Conservation (phyloP, 2,888 invertebrate species). For the Taenaris catops region DNA sequence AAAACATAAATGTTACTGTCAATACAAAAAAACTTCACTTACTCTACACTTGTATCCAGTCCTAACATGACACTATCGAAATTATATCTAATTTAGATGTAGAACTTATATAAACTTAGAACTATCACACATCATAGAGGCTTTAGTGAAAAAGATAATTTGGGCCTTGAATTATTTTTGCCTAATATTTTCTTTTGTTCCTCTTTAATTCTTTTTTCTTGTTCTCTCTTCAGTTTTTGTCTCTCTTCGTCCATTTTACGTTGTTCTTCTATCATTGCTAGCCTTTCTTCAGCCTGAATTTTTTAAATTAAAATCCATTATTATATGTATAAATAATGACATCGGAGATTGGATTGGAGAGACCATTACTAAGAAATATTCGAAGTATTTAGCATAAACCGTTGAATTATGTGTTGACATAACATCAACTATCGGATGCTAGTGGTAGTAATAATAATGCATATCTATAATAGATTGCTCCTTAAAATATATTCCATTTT, state of each 20-base stretch:
- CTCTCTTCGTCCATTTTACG: slow-evolving; percentile 97
- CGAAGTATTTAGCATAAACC: too few relatives aligned
- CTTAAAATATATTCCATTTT: too few relatives aligned
- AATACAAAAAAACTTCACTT: too few relatives aligned
- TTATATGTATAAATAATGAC: too few relatives aligned
- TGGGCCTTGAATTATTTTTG: slow-evolving; percentile 97
- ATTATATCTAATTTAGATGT: slow-evolving; percentile 8
- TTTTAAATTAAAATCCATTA: too few relatives aligned
- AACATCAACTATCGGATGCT: too few relatives aligned
- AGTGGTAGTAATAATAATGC: too few relatives aligned
- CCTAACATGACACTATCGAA: slow-evolving; percentile 6
- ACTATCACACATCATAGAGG: slow-evolving; percentile 71
- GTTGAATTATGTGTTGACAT: too few relatives aligned
- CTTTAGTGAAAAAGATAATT: slow-evolving; percentile 94
- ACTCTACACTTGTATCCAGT: background rate
- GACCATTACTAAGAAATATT: too few relatives aligned
- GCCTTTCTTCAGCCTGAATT: slow-evolving; percentile 96
- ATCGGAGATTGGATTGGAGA: too few relatives aligned
- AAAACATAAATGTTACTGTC: too few relatives aligned
- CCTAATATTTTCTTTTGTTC: slow-evolving; percentile 98
- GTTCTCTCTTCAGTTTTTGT: slow-evolving; percentile 95
- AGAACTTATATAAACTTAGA: slow-evolving; percentile 1
- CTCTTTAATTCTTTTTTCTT: slow-evolving; percentile 94
- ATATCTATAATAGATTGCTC: too few relatives aligned
- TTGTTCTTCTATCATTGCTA: slow-evolving; percentile 98